Evolutionary conservation across 2,113 vertebrate genomes (phyloP).

Genomic region (Alces alces): DNA sequence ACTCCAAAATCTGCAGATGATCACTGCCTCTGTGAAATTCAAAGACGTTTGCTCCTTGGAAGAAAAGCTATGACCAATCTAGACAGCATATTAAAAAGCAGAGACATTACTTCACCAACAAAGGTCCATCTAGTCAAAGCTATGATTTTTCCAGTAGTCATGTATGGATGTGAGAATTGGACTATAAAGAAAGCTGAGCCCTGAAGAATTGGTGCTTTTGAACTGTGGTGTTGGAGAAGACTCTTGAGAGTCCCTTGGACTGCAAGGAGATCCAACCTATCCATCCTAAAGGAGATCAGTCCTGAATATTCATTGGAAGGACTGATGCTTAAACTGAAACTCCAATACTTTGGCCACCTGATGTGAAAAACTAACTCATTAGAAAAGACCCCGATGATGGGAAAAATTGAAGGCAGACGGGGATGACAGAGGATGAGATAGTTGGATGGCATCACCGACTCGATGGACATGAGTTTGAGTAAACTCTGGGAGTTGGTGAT

Average conservation of each 20-base stretch:
- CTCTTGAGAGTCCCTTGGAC: background rate
- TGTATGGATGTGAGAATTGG: background rate
- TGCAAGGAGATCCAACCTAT: background rate
- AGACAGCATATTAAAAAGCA: background rate
- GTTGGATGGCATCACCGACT: background rate
- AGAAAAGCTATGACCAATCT: background rate
- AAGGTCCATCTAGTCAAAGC: background rate
- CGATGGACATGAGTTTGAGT: background rate
- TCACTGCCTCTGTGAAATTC: background rate
- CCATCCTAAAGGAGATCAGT: background rate
- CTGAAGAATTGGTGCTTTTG: background rate
- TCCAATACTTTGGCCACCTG: background rate
- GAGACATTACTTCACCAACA: background rate
- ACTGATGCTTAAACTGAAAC: background rate
- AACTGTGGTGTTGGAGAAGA: background rate
- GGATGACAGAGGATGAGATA: background rate
- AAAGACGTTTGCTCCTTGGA: background rate
- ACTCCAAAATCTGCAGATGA: background rate
- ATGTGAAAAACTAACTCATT: background rate
- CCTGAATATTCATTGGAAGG: background rate
- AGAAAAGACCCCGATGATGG: background rate
- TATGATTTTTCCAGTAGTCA: background rate
- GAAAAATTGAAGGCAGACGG: background rate
- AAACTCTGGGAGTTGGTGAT: background rate
- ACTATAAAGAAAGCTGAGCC: background rate